These are phyloP conservation scores for Ascidia mentula DNA, from an alignment of 23 tunicate genomes.

Conservation along the genomic window DNA sequence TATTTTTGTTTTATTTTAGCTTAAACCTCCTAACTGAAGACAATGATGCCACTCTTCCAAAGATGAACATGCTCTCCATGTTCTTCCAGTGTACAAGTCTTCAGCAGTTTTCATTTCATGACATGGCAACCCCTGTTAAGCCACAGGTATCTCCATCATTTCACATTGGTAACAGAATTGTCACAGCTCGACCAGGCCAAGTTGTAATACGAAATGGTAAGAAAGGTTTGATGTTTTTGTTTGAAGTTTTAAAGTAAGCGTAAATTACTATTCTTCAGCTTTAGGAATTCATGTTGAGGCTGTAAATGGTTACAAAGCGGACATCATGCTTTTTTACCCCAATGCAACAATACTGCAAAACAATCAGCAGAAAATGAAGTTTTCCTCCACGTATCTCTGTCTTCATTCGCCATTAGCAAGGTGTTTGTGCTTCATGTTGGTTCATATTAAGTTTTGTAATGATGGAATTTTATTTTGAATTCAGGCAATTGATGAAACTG, in stretches of 20 bases:
- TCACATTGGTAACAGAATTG: conserved; percentile 27
- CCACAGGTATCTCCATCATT: neutral
- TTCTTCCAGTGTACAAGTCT: neutral
- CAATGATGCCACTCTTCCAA: neutral
- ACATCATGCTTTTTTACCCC: conserved; percentile 42
- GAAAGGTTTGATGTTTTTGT: too few species aligned
- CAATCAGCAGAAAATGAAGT: conserved; percentile 14
- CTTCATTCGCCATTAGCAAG: conserved; percentile 20
- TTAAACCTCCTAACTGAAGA: neutral
- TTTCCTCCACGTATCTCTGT: conserved; percentile 21
- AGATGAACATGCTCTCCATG: neutral
- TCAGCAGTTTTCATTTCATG: neutral
- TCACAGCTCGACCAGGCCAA: conserved; percentile 35
- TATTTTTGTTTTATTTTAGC: neutral
- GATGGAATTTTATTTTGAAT: neutral
- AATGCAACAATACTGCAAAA: conserved; percentile 28
- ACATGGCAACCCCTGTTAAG: neutral
- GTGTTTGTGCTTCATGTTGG: conserved; percentile 10
- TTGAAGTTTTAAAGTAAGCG: too few species aligned
- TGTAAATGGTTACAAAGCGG: neutral
- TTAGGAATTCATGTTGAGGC: conserved; percentile 13
- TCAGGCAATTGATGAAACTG: conserved; percentile 54
- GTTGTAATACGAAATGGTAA: conserved; percentile 37
- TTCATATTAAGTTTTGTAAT: neutral
- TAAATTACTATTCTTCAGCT: conserved; percentile 31